Base-by-base conservation (phyloP, 1,140 invertebrate genomes). In the Acromyrmex heyeri region DNA sequence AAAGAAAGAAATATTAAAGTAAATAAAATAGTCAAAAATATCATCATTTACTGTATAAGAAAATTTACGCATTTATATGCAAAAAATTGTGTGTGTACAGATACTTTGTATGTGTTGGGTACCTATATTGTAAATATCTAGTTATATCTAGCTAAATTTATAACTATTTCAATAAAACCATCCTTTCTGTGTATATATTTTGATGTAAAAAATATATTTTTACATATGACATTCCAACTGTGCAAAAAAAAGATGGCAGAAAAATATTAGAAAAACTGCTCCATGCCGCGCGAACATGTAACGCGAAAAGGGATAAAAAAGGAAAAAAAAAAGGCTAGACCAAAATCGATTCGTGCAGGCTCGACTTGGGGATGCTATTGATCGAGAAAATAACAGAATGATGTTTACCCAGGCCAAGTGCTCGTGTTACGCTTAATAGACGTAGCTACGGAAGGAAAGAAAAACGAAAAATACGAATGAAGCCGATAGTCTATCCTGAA, bases 361-460 rank as follows among this genome's bases (percentile, higher is more conserved):
- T 50, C 55, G 7, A n/a, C 59, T 77, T 30, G 48, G 64, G n/a
- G 21, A 0, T 44, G 61, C 16, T 27, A 85, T 85, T 73, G 73
- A 85, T 65, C 21, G 82, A 72, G 44, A 38, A 55, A 78, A 78
- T 50, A 85, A n/a, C 59, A 21, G 1, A 44, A 27, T 59, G 48
- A 27, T 82, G 67, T 82, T 82, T 82, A 72, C 55, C 61, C 53
- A 38, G 44, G 12, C 44, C 50, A n/a, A 67, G 8, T 34, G 59
- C 30, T 75, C 55, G 30, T 6, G 59, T 69, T 59, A 70, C 21
- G 55, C n/a, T 81, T 55, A 70, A 81, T 21, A 44, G 8, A 77
- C n/a, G 38, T 14, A 55, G 57, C 21, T 82, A 38, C 16, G 18
- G 48, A n/a, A 21, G 21, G 34, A 75, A 24, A 50, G 67, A 21